Evolutionary conservation across 2,888 invertebrate species (phyloP), one percentile per base, ranked within the genome.

Genomic region (Euplexia lucipara): DNA sequence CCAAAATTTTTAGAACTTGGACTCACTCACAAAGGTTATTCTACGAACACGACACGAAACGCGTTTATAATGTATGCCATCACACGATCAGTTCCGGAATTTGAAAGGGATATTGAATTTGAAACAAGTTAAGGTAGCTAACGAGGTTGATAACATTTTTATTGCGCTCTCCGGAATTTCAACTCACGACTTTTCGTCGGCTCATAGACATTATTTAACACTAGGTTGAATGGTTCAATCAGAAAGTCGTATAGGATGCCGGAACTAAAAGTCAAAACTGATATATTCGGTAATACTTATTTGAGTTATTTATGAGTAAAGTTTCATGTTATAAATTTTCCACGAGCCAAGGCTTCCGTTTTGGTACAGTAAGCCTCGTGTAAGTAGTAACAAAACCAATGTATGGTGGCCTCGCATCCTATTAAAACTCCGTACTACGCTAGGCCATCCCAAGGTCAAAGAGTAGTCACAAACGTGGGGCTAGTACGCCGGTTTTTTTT

Each of bases 41-140:
- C 32, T 34, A 48, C 14, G 53, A 59, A 53, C 52, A 51, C 39
- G 39, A 47, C 42, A 57, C 47, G 18, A 64, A 79, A 79, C 70
- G 39, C 41, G 65, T 77, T 66, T 70, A 47, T 70, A 77, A 74
- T 74, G 58, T 74, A 77, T 74, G 60, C 77, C 41, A 65, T 63
- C 39, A 45, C 66, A 74, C 67, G 49, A 51, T 44, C 52, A 67
- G 62, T 63, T 78, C 71, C 69, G 75, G 75, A 67, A 69, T 79
- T 71, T 34, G 53, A 71, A 79, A 75, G 65, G 70, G 67, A 57
- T 77, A 68, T 68, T 71, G 22, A 57, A 44, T 68, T 72, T 42
- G 51, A 66, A 79, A 68, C 67, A 47, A 57, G 79, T 69, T 66
- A 44, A 60, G 63, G 60, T 56, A 52, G 63, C 52, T 63, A 63